A percentile compares a stretch with the other conserved stretches of the same genome.
phyloP scores from a whole-genome alignment of 2,113 vertebrate genomes.

The Miniopterus natalensis region DNA sequence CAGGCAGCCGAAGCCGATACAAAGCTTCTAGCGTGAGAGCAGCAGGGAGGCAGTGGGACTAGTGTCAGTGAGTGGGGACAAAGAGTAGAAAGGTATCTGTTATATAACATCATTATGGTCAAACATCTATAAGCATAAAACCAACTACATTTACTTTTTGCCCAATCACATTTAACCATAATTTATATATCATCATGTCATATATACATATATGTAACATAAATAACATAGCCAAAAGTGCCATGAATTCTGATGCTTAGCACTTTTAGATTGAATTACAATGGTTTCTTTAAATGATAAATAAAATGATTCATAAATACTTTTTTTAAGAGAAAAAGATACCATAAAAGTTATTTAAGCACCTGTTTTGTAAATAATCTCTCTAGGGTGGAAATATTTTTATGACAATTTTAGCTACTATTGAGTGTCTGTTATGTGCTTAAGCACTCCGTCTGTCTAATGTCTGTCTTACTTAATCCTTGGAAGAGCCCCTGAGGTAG shows the following conservation, averaged over 20 bases:
- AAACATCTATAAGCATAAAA: conserved; percentile 17
- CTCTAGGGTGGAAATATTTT: not conserved
- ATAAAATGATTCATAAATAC: conserved; percentile 36
- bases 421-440: not conserved
- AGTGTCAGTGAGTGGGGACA: not conserved
- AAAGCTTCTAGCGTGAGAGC: not conserved
- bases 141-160: not conserved
- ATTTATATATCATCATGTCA: not conserved
- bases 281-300: not conserved
- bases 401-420: not conserved
- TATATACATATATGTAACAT: not conserved
- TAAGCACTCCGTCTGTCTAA: not conserved
- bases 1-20: not conserved
- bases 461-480: not conserved
- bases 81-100: not conserved
- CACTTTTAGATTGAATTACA: conserved; percentile 20
- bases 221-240: not conserved
- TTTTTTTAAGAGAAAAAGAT: not conserved
- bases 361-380: conserved; percentile 45
- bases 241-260: not conserved
- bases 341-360: conserved; percentile 35
- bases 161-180: conserved; percentile 22
- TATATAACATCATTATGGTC: not conserved
- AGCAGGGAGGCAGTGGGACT: not conserved
- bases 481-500: not conserved